Evolutionary conservation across 92 coral and sea anemone genomes (phyloP).

Genomic region (Phenganax marumi): DNA sequence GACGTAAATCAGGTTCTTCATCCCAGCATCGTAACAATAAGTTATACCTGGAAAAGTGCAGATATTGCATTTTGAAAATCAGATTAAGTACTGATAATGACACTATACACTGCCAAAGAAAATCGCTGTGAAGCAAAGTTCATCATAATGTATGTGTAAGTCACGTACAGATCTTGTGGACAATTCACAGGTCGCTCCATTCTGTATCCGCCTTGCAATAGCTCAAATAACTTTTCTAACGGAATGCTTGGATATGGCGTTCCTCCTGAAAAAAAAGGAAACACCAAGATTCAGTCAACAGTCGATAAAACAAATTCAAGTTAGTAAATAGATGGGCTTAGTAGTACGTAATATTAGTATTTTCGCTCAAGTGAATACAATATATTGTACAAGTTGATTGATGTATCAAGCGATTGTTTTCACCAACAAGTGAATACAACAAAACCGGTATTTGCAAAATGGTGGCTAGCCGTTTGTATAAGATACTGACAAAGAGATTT

Average conservation of each 20-base stretch:
- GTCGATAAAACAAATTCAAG: neutral
- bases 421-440: too few relatives aligned
- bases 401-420: too few relatives aligned
- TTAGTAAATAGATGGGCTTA: too few relatives aligned
- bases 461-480: too few relatives aligned
- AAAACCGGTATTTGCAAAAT: too few relatives aligned
- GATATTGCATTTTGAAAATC: neutral
- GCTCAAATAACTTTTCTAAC: conserved; percentile 77
- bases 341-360: too few relatives aligned
- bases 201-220: conserved; percentile 85
- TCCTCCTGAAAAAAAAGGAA: conserved; percentile 64
- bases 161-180: conserved; percentile 82
- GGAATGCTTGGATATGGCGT: conserved; percentile 97
- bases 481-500: too few relatives aligned
- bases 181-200: conserved; percentile 93
- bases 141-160: neutral
- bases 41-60: conserved; percentile 60
- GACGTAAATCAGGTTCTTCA: conserved; percentile 74
- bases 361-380: neutral
- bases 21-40: conserved; percentile 77
- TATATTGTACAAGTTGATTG: neutral
- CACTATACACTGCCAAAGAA: neutral
- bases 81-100: neutral
- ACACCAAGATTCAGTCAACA: neutral
- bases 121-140: neutral